These are phyloP conservation scores for Chionodraco myersi DNA, from an alignment of 2,113 vertebrate species.

Conservation along the genomic window DNA sequence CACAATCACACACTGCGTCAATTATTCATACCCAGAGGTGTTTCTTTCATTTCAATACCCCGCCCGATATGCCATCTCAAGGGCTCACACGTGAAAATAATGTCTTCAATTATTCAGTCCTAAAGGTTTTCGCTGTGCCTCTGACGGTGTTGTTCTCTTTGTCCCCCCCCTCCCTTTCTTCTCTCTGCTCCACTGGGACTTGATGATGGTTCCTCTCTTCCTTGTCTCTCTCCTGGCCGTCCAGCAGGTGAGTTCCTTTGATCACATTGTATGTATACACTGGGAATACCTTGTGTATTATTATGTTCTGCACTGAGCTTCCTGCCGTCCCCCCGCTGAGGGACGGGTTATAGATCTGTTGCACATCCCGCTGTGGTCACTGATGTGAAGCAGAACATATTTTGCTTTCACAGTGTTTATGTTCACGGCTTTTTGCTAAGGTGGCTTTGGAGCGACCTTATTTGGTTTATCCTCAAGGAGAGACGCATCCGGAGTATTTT, in stretches of 20 bases:
- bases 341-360: slow-evolving; percentile 16
- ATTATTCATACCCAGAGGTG: slow-evolving; percentile 66
- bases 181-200: slow-evolving; percentile 40
- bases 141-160: slow-evolving; percentile 39
- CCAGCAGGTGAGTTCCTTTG: slow-evolving; percentile 76
- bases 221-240: slow-evolving; percentile 26
- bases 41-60: slow-evolving; percentile 68
- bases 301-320: slow-evolving; percentile 19
- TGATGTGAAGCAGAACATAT: slow-evolving; percentile 39
- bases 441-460: slow-evolving; percentile 33
- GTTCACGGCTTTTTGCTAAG: slow-evolving; percentile 36
- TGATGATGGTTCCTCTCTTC: slow-evolving; percentile 24
- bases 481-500: slow-evolving; percentile 21
- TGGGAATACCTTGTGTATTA: too few species aligned
- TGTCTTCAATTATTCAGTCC: slow-evolving; percentile 70
- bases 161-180: neutral
- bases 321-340: slow-evolving; percentile 15
- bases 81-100: slow-evolving; percentile 24
- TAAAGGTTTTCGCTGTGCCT: slow-evolving; percentile 47
- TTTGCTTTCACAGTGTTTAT: slow-evolving; percentile 35
- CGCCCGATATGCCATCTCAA: slow-evolving; percentile 29
- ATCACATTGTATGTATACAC: slow-evolving; percentile 51
- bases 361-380: slow-evolving; percentile 8
- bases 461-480: slow-evolving; percentile 33
- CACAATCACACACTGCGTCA: slow-evolving; percentile 55